Conservation (phyloP, 2,113 vertebrate species). For the Lipophrys pholis region DNA sequence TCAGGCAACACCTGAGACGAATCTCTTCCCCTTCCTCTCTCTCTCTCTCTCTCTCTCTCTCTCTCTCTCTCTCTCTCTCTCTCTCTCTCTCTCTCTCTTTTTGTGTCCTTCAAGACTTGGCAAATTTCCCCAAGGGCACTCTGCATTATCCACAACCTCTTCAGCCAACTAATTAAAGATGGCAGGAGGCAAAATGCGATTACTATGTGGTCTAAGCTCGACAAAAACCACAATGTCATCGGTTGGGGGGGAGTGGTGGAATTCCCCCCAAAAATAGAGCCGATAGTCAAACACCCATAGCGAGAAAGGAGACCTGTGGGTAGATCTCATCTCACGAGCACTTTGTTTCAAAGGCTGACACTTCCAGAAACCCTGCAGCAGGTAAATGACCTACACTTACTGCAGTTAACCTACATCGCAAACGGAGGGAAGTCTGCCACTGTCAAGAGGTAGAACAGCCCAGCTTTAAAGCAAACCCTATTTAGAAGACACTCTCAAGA, state of each 20-base stretch:
- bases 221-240: conserved; percentile 54
- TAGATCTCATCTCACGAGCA: background rate
- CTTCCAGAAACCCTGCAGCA: conserved; percentile 9
- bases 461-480: background rate
- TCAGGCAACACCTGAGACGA: conserved; percentile 53
- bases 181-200: conserved; percentile 58
- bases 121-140: conserved; percentile 62
- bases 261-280: conserved; percentile 8
- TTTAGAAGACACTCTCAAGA: no score
- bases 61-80: background rate
- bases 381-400: conserved; percentile 9
- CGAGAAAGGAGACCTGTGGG: background rate
- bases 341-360: conserved; percentile 9
- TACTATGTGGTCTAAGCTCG: conserved; percentile 42
- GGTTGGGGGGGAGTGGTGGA: conserved; percentile 25
- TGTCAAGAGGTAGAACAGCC: background rate
- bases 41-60: background rate
- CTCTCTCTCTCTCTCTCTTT: background rate
- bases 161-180: conserved; percentile 69
- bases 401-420: background rate
- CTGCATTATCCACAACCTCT: conserved; percentile 61
- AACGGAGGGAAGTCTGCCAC: background rate
- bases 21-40: background rate
- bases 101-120: conserved; percentile 57
- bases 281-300: conserved; percentile 34